Conservation (phyloP, 23 tunicate species). For the Styela clava region DNA sequence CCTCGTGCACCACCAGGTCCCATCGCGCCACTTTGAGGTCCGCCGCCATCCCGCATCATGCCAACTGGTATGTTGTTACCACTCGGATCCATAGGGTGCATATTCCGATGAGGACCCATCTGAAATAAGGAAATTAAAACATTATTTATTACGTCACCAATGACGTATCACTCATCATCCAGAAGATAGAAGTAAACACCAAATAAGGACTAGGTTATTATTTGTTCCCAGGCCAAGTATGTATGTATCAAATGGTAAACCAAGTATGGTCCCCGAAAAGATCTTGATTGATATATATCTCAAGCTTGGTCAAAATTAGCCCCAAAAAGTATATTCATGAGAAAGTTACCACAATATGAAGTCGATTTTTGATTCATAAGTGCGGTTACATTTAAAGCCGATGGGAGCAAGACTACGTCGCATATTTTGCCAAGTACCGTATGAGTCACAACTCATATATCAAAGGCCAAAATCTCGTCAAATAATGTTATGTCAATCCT, state of each 20-base stretch:
- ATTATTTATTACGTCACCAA: no score
- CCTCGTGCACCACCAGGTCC: conserved; percentile 11
- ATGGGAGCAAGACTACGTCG: not conserved
- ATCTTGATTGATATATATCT: no score
- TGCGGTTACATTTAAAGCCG: not conserved
- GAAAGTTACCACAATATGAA: not conserved
- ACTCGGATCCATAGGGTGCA: conserved; percentile 14
- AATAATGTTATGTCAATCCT: not conserved
- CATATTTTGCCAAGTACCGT: not conserved
- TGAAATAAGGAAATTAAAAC: conserved; percentile 2
- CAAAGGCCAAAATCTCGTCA: not conserved
- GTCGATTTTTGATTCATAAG: not conserved
- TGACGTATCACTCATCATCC: no score
- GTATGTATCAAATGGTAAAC: no score
- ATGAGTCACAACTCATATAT: not conserved
- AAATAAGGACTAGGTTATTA: no score
- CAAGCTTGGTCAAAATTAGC: no score
- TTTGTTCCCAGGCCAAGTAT: no score
- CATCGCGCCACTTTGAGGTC: conserved; percentile 2
- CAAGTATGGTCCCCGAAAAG: no score
- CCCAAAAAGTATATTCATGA: not conserved
- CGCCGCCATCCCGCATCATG: not conserved
- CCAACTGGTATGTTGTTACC: conserved; percentile 4
- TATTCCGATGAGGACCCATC: conserved; percentile 15
- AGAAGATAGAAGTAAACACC: no score